Base-by-base conservation (phyloP, 2,797 vertebrate species). In the Melanotaenia parkinsoni region DNA sequence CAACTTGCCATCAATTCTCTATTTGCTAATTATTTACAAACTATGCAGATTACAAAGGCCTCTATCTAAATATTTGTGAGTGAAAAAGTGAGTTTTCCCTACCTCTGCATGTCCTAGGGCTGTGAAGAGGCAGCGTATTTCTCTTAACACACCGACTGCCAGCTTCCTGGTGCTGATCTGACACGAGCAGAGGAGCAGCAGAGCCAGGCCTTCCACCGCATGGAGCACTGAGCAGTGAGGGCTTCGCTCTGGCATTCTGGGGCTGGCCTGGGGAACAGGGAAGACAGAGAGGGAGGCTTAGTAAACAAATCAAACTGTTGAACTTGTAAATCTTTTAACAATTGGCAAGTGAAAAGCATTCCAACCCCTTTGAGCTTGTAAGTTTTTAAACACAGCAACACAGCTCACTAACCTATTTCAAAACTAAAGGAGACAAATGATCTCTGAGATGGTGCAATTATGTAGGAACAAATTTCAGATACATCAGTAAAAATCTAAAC, bases 31-130 rank as follows among this genome's bases (percentile, higher is more conserved):
- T 11, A 22, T 0, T 30, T 50, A 22, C 18, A 45, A 9, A 38
- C 16, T 58, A 16, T 2, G 50, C 0, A 14, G 28, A 30, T 53
- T 33, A 74, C 16, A 61, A 22, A 74, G 58, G 33, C 22, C 10
- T 20, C 5, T 3, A 5, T 1, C 11, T 60, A 22, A 37, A 38
- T 32, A 45, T 65, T 47, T 43, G n/a, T 67, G 58, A 20, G n/a
- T 66, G 30, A 69, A 58, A 16, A 57, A 18, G 16, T 9, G 24
- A 33, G 63, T 22, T 63, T 56, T 22, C 16, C 63, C 64, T 95
- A 99, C 98, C 95, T 99, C 98, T 20, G 96, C 95, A 79, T 99
- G 98, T 73, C 98, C 98, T 68, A 99, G 94, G 30, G 96, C 95
- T 33, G 95, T 83, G 91, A 99, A 99, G 67, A 99, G 94, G 75